Base-by-base conservation (phyloP, 2,113 vertebrate genomes). In the Amblyornis subalaris region DNA sequence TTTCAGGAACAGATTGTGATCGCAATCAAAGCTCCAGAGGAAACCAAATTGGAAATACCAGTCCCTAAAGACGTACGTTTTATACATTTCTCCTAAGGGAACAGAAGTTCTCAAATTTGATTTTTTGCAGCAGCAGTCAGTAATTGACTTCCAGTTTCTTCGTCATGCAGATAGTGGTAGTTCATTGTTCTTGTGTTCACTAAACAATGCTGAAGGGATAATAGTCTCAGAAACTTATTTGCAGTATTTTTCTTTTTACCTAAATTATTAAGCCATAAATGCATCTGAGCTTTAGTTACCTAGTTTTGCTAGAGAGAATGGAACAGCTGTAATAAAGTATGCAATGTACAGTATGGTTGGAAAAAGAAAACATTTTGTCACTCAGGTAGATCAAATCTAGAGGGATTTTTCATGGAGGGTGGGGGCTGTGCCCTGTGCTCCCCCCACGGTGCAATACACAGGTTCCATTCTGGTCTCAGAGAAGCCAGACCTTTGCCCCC, bases 1-100 rank as follows among this genome's bases (percentile, higher is more conserved):
- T 99, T 99, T 96, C 98, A 98, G 40, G 98, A 98, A 45, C 99
- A 99, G 97, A 99, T 99, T 18, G 95, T 99, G 66, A 98, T 99
- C 5, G 98, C 98, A 2, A 98, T 99, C 88, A 99, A 98, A 93
- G 99, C 99, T 53, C 99, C 99, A 3, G 99, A 99, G 81, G 99
- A 99, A 96, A 99, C 99, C 62, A 98, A 97, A 47, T 76, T 99
- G 96, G 98, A 99, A 90, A 98, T 99, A 26, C 98, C 99, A 6
- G 71, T 98, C 15, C 99, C 99, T 48, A 98, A 96, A 91, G 98
- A 99, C 61, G 99, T 99, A 96, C 78, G 96, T 79, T 62, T 33
- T 70, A 44, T 4, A 29, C 8, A 14, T 67, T 75, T 18, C 4
- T 91, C 28, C 50, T 51, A 51, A 44, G 24, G 55, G 38, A 71